Base-by-base conservation (phyloP, 2,888 invertebrate genomes). In the Strigamia transsilvanica region DNA sequence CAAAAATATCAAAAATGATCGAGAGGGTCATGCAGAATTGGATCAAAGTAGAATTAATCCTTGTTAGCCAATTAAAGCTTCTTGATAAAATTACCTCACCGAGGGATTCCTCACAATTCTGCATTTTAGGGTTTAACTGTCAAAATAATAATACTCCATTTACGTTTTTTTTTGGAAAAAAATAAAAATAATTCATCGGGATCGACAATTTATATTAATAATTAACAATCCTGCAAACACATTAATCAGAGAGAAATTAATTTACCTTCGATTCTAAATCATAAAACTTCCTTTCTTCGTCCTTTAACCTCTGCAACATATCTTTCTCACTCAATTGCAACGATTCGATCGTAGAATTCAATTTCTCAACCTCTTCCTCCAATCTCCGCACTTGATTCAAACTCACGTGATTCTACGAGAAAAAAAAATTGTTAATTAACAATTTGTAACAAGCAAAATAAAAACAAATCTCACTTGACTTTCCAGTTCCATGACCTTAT, bases 401-500 rank as follows among this genome's bases (percentile, higher is more conserved):
- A 85, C 89, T 89, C 38, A 91, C 90, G 85, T 91, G 90, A 85
- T 89, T 90, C 88, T 80, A 27, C n/a, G n/a, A n/a, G n/a, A 23
- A 18, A 32, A 10, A 51, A 2, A 9, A 56, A 4, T n/a, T 18
- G n/a, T 12, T 38, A 81, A 79, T 18, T 73, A 56, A 18, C 2
- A 18, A 18, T 2, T 56, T n/a, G 2, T 18, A 56, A 56, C 4
- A 0, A 6, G 9, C 4, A 42, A 46, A n/a, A 80, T n/a, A 38
- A 79, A 27, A 34, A 66, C 34, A 78, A 79, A 61, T 61, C 32
- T 61, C 84, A 90, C 90, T 88, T 97, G 98, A 1, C 98, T 97
- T 88, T 98, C 98, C 80, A 98, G 90, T 88, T 99, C 98, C 98
- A 98, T 89, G 85, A 96, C 94, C 90, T 96, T 97, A 83, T 98